Evolutionary conservation across 2,113 vertebrate genomes (phyloP).

Genomic region (Lagopus leucura): DNA sequence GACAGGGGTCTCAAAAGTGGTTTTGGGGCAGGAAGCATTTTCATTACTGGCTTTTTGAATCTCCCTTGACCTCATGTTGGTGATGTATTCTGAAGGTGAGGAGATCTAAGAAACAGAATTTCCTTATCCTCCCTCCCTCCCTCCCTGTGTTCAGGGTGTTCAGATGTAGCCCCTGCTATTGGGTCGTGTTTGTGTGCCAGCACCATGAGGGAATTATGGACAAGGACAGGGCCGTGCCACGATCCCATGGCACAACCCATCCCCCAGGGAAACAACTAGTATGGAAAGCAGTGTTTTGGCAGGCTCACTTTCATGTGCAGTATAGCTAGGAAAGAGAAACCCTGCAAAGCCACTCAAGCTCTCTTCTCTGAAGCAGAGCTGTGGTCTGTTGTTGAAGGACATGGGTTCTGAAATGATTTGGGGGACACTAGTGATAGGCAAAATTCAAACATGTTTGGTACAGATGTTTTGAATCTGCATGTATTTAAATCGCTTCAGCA

Average conservation of each 20-base stretch:
- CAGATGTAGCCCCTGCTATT: background rate
- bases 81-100: background rate
- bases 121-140: background rate
- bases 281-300: background rate
- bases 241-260: background rate
- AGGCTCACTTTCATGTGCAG: background rate
- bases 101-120: background rate
- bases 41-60: background rate
- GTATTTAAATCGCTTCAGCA: background rate
- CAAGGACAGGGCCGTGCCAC: too few relatives aligned
- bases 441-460: background rate
- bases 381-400: background rate
- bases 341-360: background rate
- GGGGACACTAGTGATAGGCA: background rate
- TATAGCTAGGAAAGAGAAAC: rapidly evolving
- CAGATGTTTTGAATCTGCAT: background rate
- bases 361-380: rapidly evolving
- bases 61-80: background rate
- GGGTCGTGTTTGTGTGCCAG: background rate
- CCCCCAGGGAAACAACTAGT: background rate
- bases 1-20: background rate
- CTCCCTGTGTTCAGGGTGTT: background rate
- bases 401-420: background rate
- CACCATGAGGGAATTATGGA: rapidly evolving
- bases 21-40: background rate